Evolutionary conservation across 2,113 vertebrate species (phyloP).

Genomic region (Kryptolebias marmoratus): DNA sequence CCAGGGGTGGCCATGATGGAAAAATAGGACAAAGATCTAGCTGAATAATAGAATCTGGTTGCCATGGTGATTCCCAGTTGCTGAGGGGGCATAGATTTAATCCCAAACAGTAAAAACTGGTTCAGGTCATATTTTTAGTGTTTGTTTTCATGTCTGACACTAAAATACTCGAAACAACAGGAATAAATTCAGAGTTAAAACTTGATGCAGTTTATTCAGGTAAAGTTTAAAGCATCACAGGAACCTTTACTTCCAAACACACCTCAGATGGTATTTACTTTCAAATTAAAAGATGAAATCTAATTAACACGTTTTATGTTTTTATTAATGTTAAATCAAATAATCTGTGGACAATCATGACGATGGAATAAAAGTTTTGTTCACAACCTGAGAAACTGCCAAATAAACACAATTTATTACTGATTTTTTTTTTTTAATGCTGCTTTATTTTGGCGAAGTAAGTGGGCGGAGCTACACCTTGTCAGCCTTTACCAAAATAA

Average conservation of each 20-base stretch:
- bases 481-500: slow-evolving; percentile 41
- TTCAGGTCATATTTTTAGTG: no score
- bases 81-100: no score
- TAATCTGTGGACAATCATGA: neutral
- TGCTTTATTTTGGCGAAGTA: slow-evolving; percentile 24
- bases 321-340: neutral
- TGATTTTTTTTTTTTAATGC: neutral
- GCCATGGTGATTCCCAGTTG: no score
- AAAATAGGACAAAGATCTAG: no score
- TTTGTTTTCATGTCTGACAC: no score
- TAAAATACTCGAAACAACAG: no score
- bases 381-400: neutral
- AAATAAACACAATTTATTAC: no score
- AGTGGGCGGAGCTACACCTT: slow-evolving; percentile 10
- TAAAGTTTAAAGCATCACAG: slow-evolving; percentile 21
- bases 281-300: no score
- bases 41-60: no score
- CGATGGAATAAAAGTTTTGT: neutral
- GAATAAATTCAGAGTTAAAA: neutral
- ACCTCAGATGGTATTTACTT: neutral
- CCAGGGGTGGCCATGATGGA: no score
- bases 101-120: no score
- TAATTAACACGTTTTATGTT: neutral
- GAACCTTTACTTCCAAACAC: slow-evolving; percentile 3
- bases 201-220: slow-evolving; percentile 62